Conservation (phyloP, 2,888 invertebrate species). For the Caenorhabditis sinica region DNA sequence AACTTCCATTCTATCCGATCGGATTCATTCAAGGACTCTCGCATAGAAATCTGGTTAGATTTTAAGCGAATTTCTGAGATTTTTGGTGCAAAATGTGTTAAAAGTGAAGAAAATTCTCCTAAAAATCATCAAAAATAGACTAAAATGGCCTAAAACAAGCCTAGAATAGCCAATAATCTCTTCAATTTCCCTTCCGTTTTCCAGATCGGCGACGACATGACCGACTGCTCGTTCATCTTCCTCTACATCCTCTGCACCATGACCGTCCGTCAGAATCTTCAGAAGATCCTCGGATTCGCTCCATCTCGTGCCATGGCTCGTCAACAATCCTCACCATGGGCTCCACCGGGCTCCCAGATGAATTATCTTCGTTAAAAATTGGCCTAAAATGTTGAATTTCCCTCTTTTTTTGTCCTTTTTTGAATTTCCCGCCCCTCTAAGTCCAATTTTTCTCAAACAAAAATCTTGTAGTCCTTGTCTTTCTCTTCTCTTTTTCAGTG, state of each 20-base stretch:
- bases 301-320: conserved; percentile 97
- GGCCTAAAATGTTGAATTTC: background rate
- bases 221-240: conserved; percentile 99
- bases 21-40: conserved; percentile 96
- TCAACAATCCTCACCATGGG: conserved; percentile 86
- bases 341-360: conserved; percentile 58
- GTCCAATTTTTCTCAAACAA: background rate
- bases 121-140: background rate
- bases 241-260: conserved; percentile 99
- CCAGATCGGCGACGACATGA: conserved; percentile 93
- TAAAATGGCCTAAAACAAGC: background rate
- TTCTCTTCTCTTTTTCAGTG: conserved; percentile 10
- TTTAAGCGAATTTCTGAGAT: background rate
- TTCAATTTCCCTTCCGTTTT: conserved; percentile 6
- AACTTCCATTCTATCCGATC: conserved; percentile 95
- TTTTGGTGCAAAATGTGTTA: too few relatives aligned
- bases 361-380: conserved; percentile 60
- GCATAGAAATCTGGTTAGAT: conserved; percentile 92
- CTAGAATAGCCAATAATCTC: background rate
- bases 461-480: conserved; percentile 12
- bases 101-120: background rate
- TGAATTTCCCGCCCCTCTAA: background rate
- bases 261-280: conserved; percentile 99
- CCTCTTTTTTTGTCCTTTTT: background rate
- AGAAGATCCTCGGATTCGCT: conserved; percentile 92